Percentiles rank a stretch among this genome's conserved stretches.
Conservation (phyloP, 1,140 invertebrate species). For the Leptestheria dahalacensis region DNA sequence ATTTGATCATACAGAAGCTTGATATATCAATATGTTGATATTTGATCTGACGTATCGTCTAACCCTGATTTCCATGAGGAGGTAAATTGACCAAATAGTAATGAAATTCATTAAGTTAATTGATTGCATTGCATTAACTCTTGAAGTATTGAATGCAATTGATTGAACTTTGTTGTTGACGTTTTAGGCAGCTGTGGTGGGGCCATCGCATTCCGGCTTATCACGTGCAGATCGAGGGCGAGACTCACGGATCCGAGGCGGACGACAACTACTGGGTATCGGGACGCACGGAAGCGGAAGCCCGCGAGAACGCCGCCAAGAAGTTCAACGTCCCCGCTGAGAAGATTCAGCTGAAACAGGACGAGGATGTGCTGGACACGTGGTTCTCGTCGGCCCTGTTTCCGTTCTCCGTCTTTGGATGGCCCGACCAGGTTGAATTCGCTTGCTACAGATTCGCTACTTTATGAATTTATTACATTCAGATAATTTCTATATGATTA, state of each 20-base stretch:
- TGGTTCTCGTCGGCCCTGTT: slow-evolving; percentile 98
- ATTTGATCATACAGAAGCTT: no score
- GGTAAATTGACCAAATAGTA: no score
- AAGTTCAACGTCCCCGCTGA: slow-evolving; percentile 54
- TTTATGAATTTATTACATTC: not conserved
- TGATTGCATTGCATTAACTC: no score
- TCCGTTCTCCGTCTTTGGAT: slow-evolving; percentile 93
- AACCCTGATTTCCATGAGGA: no score
- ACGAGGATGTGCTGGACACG: slow-evolving; percentile 95
- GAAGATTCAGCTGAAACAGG: slow-evolving; percentile 57
- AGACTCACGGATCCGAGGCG: slow-evolving; percentile 22
- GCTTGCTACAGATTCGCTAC: not conserved
- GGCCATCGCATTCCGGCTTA: slow-evolving; percentile 97
- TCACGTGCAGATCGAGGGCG: slow-evolving; percentile 45
- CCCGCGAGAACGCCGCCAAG: slow-evolving; percentile 59
- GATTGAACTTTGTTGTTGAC: no score
- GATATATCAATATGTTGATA: no score
- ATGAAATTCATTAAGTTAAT: no score
- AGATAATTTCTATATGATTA: not conserved
- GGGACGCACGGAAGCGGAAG: slow-evolving; percentile 68
- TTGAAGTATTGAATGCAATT: no score
- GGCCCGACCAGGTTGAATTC: slow-evolving; percentile 61
- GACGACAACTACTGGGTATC: slow-evolving; percentile 80
- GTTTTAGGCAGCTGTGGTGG: slow-evolving; percentile 99
- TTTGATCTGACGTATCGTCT: no score